Percentiles rank a stretch among this genome's conserved stretches.
Conservation (phyloP, 1,140 invertebrate genomes). For the Leptoteleia sp. region DNA sequence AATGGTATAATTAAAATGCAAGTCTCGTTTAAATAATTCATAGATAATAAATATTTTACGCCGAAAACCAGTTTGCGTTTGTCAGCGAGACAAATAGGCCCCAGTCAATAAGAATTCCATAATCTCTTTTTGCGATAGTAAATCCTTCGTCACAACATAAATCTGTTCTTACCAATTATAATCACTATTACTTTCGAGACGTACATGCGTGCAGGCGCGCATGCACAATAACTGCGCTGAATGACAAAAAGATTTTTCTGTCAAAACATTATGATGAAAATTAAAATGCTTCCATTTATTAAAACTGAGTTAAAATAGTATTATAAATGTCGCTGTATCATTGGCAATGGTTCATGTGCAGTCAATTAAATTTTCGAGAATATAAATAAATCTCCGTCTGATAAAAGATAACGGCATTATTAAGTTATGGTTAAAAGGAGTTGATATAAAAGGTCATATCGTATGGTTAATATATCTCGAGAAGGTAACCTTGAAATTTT, state of each 20-base stretch:
- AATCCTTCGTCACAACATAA: slow-evolving; percentile 45
- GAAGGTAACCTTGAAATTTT: too few species aligned
- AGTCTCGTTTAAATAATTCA: slow-evolving; percentile 30
- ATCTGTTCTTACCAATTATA: slow-evolving; percentile 12
- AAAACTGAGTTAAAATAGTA: too few species aligned
- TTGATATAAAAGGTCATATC: too few species aligned
- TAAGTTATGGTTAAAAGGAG: too few species aligned
- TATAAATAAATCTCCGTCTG: too few species aligned
- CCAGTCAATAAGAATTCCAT: slow-evolving; percentile 20
- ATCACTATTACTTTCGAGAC: background rate
- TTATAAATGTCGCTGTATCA: too few species aligned
- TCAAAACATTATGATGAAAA: slow-evolving; percentile 1
- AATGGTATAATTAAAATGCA: slow-evolving; percentile 30
- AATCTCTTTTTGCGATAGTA: slow-evolving; percentile 31
- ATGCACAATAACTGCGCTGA: background rate
- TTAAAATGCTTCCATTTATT: too few species aligned
- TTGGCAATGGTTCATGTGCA: too few species aligned
- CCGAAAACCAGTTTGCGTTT: slow-evolving; percentile 45
- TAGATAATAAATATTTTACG: slow-evolving; percentile 44
- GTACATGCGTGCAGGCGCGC: background rate
- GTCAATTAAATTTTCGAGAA: too few species aligned
- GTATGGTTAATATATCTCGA: too few species aligned
- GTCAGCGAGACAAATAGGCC: slow-evolving; percentile 32
- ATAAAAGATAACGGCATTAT: too few species aligned
- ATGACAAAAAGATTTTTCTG: background rate